phyloP scores from a whole-genome alignment of 2,797 vertebrate species.

The Sus cebifrons region DNA sequence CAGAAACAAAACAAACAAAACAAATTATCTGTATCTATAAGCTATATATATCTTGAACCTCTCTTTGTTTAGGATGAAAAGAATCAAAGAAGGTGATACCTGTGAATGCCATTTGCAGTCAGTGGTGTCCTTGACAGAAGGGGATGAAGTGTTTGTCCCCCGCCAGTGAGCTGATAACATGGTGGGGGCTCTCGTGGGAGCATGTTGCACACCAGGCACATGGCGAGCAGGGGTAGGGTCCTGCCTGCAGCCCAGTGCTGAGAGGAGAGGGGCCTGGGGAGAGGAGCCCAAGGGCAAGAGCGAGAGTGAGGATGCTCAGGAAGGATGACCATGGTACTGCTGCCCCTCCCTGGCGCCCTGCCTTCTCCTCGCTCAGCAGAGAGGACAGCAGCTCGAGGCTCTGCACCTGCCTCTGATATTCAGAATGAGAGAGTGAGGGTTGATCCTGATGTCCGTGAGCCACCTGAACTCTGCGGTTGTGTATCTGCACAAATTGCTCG shows the following conservation, averaged over 20 bases:
- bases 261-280: neutral
- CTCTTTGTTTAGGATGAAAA: conserved; percentile 48
- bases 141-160: neutral
- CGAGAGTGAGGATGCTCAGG: neutral
- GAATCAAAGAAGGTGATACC: neutral
- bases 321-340: neutral
- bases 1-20: no score
- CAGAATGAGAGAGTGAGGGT: neutral
- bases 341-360: fast-evolving
- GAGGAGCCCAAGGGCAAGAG: neutral
- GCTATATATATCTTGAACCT: neutral
- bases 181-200: neutral
- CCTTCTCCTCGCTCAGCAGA: neutral
- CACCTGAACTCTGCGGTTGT: neutral
- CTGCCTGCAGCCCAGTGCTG: neutral
- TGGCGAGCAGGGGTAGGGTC: neutral
- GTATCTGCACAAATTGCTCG: neutral
- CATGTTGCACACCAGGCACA: neutral
- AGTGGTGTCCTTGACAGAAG: neutral
- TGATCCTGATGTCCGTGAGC: neutral
- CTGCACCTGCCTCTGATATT: neutral
- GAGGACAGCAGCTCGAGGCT: neutral
- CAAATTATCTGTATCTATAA: neutral
- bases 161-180: neutral
- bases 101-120: neutral